phyloP scores from a whole-genome alignment of 2,888 invertebrate genomes.

The Epinotia ramella region DNA sequence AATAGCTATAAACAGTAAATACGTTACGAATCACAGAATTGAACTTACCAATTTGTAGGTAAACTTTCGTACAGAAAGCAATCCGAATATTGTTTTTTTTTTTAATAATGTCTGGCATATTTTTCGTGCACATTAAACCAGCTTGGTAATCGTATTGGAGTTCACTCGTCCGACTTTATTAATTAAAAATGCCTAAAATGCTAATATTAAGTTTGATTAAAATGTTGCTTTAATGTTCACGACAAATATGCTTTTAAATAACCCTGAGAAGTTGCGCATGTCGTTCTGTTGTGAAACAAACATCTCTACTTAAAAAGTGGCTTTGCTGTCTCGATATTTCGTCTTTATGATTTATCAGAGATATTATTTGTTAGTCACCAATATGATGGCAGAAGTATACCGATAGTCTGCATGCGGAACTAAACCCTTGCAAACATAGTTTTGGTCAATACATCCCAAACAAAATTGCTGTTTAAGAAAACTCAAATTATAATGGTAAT shows the following conservation, averaged over 20 bases:
- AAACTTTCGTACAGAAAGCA: constrained; percentile 23
- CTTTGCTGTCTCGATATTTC: not conserved
- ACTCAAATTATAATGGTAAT: constrained; percentile 33
- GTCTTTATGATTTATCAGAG: not conserved
- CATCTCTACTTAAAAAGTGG: not conserved
- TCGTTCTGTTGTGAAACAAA: constrained; percentile 7
- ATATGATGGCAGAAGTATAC: not conserved
- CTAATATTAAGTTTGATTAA: constrained; percentile 22
- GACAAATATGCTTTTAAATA: not conserved
- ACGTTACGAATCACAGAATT: constrained; percentile 29
- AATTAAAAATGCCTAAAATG: constrained; percentile 3
- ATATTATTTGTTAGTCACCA: not conserved
- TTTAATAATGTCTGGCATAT: not conserved
- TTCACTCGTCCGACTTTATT: not conserved
- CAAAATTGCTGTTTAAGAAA: constrained; percentile 32
- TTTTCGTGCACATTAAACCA: constrained; percentile 13
- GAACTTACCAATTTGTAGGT: constrained; percentile 17
- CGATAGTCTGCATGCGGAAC: constrained; percentile 9
- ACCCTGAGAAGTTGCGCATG: constrained; percentile 6
- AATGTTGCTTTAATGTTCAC: constrained; percentile 16
- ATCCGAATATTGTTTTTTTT: constrained; percentile 15
- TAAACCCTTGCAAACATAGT: not conserved
- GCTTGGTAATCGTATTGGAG: not conserved
- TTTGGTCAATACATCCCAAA: constrained; percentile 28
- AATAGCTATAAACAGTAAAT: constrained; percentile 24